Evolutionary conservation across 2,888 invertebrate species (phyloP).

Genomic region (Cryptus armator): DNA sequence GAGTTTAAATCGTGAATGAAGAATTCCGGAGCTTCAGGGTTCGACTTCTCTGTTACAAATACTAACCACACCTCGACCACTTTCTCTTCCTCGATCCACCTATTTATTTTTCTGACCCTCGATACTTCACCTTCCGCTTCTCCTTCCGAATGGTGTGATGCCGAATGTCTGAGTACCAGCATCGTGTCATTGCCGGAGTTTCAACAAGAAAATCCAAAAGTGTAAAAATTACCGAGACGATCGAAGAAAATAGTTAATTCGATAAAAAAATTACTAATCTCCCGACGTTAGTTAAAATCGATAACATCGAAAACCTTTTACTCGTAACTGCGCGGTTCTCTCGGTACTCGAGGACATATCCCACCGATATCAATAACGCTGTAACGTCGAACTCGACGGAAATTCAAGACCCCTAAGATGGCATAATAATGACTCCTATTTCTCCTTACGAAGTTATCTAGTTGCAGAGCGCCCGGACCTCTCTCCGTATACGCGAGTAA

Average conservation of each 20-base stretch:
- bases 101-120: neutral
- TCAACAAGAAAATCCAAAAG: no score
- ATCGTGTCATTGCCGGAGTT: no score
- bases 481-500: neutral
- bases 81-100: slow-evolving; percentile 34
- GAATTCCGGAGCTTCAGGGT: neutral
- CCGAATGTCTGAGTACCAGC: no score
- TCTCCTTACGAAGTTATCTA: neutral
- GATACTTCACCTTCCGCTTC: neutral
- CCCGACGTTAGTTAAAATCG: neutral
- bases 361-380: slow-evolving; percentile 22
- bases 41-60: slow-evolving; percentile 11
- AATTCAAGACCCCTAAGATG: slow-evolving; percentile 21
- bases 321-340: no score
- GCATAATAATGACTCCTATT: slow-evolving; percentile 22
- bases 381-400: neutral
- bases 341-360: neutral
- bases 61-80: slow-evolving; percentile 23
- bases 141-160: neutral
- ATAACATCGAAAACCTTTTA: neutral
- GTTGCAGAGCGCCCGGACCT: neutral
- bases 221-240: no score
- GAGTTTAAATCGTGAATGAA: neutral
- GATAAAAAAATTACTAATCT: no score
- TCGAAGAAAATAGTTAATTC: no score